Evolutionary conservation across 2,113 vertebrate genomes (phyloP).

Genomic region (Plectropomus leopardus): DNA sequence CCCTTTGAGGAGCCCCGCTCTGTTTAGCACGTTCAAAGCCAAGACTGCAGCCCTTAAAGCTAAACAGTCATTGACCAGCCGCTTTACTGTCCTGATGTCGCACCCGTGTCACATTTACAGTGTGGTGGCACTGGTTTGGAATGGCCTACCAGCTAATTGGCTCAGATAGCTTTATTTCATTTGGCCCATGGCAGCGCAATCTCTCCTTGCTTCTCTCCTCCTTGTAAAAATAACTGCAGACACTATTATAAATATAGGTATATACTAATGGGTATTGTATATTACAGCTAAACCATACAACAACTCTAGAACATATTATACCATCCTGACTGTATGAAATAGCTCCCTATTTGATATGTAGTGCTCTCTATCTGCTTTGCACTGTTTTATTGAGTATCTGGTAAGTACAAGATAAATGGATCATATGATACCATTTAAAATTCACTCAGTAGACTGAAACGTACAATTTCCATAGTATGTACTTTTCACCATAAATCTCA

Average conservation of each 20-base stretch:
- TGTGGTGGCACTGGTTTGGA: constrained; percentile 39
- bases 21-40: constrained; percentile 65
- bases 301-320: background rate
- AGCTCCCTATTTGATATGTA: background rate
- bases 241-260: background rate
- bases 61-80: constrained; percentile 28
- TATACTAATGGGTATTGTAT: background rate
- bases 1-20: constrained; percentile 36
- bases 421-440: background rate
- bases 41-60: constrained; percentile 27
- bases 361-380: background rate
- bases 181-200: constrained; percentile 19
- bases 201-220: background rate
- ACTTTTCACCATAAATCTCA: background rate
- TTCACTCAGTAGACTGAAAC: background rate
- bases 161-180: constrained; percentile 52
- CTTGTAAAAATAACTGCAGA: constrained; percentile 6
- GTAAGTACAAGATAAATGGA: background rate
- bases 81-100: constrained; percentile 31
- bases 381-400: background rate
- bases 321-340: background rate
- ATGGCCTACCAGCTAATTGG: constrained; percentile 50
- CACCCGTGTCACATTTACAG: constrained; percentile 56
- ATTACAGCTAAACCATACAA: background rate
- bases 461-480: background rate